A percentile compares a stretch with the other conserved stretches of the same genome.
These are phyloP conservation scores for Megaleporinus macrocephalus DNA, from an alignment of 2,113 vertebrate genomes.

Conservation along the genomic window DNA sequence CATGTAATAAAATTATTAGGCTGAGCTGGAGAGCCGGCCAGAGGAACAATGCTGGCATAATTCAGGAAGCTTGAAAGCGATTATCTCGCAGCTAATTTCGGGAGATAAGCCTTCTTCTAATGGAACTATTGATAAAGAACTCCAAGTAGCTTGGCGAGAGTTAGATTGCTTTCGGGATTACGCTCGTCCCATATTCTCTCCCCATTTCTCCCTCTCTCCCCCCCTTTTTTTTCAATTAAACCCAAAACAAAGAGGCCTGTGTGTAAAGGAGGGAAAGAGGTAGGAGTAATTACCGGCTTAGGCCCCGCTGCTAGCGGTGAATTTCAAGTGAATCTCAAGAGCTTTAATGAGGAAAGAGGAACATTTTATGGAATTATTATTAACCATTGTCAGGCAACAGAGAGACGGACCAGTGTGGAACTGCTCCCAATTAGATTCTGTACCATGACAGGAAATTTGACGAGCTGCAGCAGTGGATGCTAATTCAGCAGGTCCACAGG, in stretches of 20 bases:
- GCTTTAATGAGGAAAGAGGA: slow-evolving; percentile 66
- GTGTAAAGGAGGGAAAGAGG: slow-evolving; percentile 61
- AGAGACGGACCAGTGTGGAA: slow-evolving; percentile 53
- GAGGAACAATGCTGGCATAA: slow-evolving; percentile 51
- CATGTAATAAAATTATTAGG: slow-evolving; percentile 54
- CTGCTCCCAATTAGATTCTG: slow-evolving; percentile 51
- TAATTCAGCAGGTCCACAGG: slow-evolving; percentile 42
- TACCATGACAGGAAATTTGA: slow-evolving; percentile 48
- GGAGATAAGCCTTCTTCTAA: slow-evolving; percentile 49
- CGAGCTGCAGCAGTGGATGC: slow-evolving; percentile 32
- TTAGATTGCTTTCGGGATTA: slow-evolving; percentile 62
- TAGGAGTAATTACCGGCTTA: slow-evolving; percentile 72
- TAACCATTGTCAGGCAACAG: slow-evolving; percentile 55
- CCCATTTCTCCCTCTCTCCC: slow-evolving; percentile 47
- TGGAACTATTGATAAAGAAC: slow-evolving; percentile 55
- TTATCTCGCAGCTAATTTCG: slow-evolving; percentile 55
- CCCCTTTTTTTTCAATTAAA: slow-evolving; percentile 61
- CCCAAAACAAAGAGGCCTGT: slow-evolving; percentile 64
- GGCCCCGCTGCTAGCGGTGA: slow-evolving; percentile 59
- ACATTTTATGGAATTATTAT: slow-evolving; percentile 64
- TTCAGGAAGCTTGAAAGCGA: slow-evolving; percentile 49
- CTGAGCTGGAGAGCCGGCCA: slow-evolving; percentile 49
- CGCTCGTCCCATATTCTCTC: slow-evolving; percentile 56
- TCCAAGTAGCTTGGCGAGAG: slow-evolving; percentile 57
- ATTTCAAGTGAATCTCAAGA: slow-evolving; percentile 66